phyloP scores from a whole-genome alignment of 2,113 vertebrate species.

The Charadrius vociferus region DNA sequence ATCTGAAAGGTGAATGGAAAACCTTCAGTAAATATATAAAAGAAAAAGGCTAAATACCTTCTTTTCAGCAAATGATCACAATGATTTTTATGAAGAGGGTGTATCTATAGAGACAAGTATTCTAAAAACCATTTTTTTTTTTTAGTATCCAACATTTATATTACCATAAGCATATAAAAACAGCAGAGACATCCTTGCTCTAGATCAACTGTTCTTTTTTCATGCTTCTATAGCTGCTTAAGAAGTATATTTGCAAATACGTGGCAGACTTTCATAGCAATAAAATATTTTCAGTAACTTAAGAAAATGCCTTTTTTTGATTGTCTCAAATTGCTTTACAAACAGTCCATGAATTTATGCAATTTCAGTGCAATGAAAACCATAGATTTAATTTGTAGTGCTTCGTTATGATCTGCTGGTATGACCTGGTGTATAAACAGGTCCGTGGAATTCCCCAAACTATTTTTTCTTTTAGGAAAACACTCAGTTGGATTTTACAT shows the following conservation, averaged over 20 bases:
- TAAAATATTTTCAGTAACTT: neutral
- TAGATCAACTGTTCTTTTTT: neutral
- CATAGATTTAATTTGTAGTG: neutral
- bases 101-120: neutral
- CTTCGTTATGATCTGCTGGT: neutral
- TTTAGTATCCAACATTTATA: neutral
- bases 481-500: neutral
- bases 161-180: neutral
- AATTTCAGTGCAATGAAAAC: neutral
- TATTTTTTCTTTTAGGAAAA: neutral
- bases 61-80: neutral
- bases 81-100: neutral
- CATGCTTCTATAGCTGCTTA: neutral
- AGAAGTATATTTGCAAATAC: neutral
- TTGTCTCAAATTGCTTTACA: neutral
- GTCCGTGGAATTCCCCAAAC: neutral
- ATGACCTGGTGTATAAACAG: neutral
- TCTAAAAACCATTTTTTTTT: accelerated
- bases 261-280: neutral
- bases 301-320: neutral
- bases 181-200: neutral
- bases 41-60: neutral
- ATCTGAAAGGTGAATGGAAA: neutral
- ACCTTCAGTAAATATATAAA: neutral
- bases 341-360: neutral